Conservation (phyloP, 1,140 invertebrate genomes). For the Hyles vespertilio region DNA sequence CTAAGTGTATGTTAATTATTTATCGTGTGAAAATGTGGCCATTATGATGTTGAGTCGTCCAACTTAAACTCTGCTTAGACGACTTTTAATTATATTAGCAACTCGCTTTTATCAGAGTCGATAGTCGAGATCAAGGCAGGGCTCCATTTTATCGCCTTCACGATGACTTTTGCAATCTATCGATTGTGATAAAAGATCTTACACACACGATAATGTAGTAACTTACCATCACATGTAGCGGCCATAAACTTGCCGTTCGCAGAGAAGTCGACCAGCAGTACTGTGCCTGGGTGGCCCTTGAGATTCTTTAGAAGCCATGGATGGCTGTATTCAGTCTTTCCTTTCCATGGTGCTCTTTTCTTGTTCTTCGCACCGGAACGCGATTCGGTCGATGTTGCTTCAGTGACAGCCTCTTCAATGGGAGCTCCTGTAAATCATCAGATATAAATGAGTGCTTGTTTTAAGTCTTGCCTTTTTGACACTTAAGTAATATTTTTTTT, state of each 20-base stretch:
- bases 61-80: not conserved
- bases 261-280: conserved; percentile 87
- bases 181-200: too few species aligned
- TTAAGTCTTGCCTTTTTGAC: too few species aligned
- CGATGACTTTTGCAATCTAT: too few species aligned
- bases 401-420: conserved; percentile 29
- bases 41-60: conserved; percentile 1
- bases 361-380: conserved; percentile 47
- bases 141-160: too few species aligned
- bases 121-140: too few species aligned
- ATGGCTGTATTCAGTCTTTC: conserved; percentile 76
- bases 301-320: conserved; percentile 85
- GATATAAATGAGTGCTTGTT: not conserved
- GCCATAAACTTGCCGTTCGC: conserved; percentile 89
- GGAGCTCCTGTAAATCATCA: conserved; percentile 38
- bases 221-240: conserved; percentile 88
- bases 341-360: conserved; percentile 56
- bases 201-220: conserved; percentile 5
- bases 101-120: not conserved
- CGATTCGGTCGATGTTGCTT: conserved; percentile 33
- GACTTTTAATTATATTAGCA: not conserved
- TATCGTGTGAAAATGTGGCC: conserved; percentile 7
- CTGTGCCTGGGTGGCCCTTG: conserved; percentile 85
- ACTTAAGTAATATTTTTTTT: too few species aligned
- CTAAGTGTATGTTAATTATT: not conserved